phyloP scores from a whole-genome alignment of 2,113 vertebrate genomes.

The Numida meleagris region DNA sequence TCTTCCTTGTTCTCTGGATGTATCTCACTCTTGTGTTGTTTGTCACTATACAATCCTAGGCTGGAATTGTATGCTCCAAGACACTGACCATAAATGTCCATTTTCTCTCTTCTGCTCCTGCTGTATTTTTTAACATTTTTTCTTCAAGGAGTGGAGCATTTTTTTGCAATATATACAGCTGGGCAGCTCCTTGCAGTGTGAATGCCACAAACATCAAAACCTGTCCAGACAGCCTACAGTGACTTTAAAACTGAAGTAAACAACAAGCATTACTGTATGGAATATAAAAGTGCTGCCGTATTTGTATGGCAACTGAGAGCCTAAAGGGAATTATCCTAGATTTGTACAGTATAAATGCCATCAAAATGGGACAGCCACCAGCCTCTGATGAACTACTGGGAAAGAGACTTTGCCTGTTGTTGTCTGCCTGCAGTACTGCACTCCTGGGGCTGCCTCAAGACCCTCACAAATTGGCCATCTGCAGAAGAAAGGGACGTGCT shows the following conservation, averaged over 20 bases:
- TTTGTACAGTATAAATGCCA: background rate
- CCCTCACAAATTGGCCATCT: background rate
- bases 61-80: background rate
- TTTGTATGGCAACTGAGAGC: background rate
- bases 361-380: background rate
- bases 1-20: background rate
- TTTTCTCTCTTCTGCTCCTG: background rate
- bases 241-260: background rate
- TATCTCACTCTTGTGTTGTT: background rate
- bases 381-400: background rate
- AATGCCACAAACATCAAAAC: background rate
- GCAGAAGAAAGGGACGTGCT: background rate
- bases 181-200: background rate
- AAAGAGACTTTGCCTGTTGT: background rate
- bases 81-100: background rate
- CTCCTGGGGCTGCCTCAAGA: background rate
- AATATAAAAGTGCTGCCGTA: background rate
- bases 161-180: background rate
- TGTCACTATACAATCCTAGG: accelerated
- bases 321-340: background rate
- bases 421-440: background rate
- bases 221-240: background rate
- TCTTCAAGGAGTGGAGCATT: background rate
- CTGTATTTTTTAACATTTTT: background rate
- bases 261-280: background rate